A percentile compares a stretch with the other conserved stretches of the same genome.
Evolutionary conservation across 2,113 vertebrate species (phyloP).

Genomic region (Cygnus buccinator): DNA sequence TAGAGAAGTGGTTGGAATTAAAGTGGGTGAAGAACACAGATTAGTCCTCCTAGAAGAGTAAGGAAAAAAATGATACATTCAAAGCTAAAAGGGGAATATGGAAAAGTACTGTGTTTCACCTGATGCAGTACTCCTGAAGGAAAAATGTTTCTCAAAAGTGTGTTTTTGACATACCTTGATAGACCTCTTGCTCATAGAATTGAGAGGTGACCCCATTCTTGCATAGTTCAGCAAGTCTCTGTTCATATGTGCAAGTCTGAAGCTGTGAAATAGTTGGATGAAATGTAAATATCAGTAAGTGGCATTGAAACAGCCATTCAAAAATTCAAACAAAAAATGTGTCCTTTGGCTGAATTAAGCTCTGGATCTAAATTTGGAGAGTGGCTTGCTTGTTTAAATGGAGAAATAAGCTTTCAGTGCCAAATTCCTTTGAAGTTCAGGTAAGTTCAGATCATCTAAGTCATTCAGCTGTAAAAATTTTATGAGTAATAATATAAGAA

Average conservation of each 20-base stretch:
- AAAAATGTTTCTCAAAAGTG: not conserved
- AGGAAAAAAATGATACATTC: not conserved
- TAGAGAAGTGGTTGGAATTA: not conserved
- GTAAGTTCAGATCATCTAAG: not conserved
- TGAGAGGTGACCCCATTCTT: not conserved
- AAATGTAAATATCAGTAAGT: not conserved
- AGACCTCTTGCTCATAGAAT: not conserved
- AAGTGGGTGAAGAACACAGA: not conserved
- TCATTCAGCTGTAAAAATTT: not conserved
- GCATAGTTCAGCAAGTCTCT: not conserved
- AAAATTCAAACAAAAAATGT: not conserved
- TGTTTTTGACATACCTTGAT: not conserved
- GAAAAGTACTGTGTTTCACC: not conserved
- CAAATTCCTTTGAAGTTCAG: not conserved
- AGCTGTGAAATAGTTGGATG: not conserved
- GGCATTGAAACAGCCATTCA: not conserved
- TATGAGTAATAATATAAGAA: not conserved
- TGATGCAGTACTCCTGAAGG: not conserved
- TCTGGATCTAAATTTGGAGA: not conserved
- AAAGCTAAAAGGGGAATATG: not conserved
- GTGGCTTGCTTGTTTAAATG: not conserved
- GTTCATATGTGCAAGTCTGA: not conserved
- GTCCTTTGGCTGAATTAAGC: not conserved
- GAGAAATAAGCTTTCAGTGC: not conserved
- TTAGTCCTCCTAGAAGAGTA: not conserved